Percentiles rank a stretch among this genome's conserved stretches.
phyloP scores from a whole-genome alignment of 2,797 vertebrate species.

The Rhodeus uyekii region DNA sequence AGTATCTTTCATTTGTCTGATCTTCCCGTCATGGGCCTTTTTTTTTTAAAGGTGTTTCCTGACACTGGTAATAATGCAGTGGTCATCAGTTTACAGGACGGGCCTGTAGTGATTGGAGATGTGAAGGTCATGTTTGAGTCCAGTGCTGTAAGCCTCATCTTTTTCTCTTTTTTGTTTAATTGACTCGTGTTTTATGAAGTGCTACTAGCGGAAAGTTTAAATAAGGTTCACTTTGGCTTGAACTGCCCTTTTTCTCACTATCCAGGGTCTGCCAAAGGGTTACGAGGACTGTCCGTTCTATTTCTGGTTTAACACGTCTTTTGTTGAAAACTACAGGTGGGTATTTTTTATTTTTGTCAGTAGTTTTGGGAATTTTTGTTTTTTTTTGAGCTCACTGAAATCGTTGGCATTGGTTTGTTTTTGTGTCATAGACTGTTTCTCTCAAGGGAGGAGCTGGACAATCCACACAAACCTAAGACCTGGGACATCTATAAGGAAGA shows the following conservation, averaged over 20 bases:
- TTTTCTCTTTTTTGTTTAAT: not conserved
- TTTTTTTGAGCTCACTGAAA: not conserved
- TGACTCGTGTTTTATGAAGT: not conserved
- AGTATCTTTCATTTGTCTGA: not conserved
- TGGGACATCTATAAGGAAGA: conserved; percentile 88
- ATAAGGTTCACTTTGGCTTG: not conserved
- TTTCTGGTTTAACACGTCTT: conserved; percentile 97
- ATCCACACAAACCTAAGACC: conserved; percentile 91
- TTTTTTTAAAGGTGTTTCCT: conserved; percentile 80
- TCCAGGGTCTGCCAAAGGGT: conserved; percentile 87
- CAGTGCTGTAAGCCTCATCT: conserved; percentile 79
- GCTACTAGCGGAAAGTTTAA: not conserved
- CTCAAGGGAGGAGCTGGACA: conserved; percentile 89
- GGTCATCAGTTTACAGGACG: conserved; percentile 83
- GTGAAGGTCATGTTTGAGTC: conserved; percentile 94
- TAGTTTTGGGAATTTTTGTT: not conserved
- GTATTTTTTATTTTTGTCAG: conserved; percentile 41
- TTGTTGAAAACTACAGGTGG: conserved; percentile 87
- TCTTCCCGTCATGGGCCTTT: not conserved
- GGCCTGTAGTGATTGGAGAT: conserved; percentile 85
- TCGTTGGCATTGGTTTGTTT: not conserved
- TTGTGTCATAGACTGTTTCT: conserved; percentile 82
- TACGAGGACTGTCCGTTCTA: conserved; percentile 93
- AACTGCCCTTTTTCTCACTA: not conserved
- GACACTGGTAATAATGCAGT: conserved; percentile 82